Evolutionary conservation across 1,140 invertebrate species (phyloP).

Genomic region (Oryzaephilus surinamensis): DNA sequence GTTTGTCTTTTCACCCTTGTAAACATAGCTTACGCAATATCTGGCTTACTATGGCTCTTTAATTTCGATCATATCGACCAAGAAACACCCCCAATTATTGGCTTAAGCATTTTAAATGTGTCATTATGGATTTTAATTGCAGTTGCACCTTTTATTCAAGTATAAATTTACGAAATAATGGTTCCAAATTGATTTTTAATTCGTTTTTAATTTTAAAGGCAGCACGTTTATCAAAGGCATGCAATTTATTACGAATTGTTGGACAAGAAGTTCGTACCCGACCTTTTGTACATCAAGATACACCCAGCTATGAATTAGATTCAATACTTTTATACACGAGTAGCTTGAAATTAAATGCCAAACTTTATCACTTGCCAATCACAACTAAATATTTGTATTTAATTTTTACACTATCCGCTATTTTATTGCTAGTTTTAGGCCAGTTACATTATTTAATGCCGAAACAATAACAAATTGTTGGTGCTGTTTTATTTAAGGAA

Average conservation of each 20-base stretch:
- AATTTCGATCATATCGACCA: constrained; percentile 45
- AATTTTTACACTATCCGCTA: constrained; percentile 44
- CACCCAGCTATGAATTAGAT: constrained; percentile 59
- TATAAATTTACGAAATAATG: constrained; percentile 28
- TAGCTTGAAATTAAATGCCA: constrained; percentile 59
- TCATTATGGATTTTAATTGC: constrained; percentile 58
- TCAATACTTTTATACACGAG: constrained; percentile 67
- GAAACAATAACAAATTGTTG: no score
- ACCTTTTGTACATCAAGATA: constrained; percentile 67
- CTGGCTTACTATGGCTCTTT: constrained; percentile 55
- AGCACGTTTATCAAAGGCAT: constrained; percentile 63
- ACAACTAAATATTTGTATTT: constrained; percentile 56
- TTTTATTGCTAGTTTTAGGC: constrained; percentile 53
- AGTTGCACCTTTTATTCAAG: constrained; percentile 57
- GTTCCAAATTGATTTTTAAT: no score
- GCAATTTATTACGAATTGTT: constrained; percentile 53
- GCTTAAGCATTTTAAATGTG: constrained; percentile 52
- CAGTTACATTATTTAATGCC: constrained; percentile 47
- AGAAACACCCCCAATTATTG: constrained; percentile 43
- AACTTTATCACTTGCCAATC: constrained; percentile 59
- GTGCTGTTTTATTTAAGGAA: no score
- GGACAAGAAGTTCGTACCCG: constrained; percentile 67
- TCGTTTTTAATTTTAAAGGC: constrained; percentile 47
- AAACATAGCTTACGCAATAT: constrained; percentile 58
- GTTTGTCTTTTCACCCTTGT: constrained; percentile 64